Conservation (phyloP, 1,140 invertebrate species). For the Cydia amplana region DNA sequence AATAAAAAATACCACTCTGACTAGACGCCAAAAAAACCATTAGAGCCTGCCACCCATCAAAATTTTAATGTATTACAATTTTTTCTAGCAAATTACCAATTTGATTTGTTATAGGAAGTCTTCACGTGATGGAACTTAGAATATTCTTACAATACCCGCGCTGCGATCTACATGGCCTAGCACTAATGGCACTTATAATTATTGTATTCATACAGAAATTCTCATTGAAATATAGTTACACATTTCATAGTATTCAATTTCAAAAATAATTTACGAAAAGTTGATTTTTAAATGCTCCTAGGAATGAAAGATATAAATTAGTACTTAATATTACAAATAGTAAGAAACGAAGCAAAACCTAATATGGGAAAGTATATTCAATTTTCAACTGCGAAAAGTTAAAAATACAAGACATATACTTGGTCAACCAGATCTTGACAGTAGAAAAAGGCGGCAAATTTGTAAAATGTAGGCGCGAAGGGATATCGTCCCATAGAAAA, state of each 20-base stretch:
- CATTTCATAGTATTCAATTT: neutral
- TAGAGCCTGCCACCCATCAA: conserved; percentile 46
- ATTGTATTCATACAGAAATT: conserved; percentile 36
- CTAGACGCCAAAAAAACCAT: conserved; percentile 55
- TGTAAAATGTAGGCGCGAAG: no score
- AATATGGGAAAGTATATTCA: neutral
- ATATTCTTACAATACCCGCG: conserved; percentile 35
- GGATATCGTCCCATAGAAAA: no score
- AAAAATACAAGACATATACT: neutral
- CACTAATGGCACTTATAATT: conserved; percentile 56
- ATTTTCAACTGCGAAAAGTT: conserved; percentile 2
- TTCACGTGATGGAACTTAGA: conserved; percentile 16
- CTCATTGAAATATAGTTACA: conserved; percentile 11
- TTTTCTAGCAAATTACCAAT: conserved; percentile 19
- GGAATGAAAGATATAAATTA: conserved; percentile 52
- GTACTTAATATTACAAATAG: conserved; percentile 40
- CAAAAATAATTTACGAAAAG: conserved; percentile 33
- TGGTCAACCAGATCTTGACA: no score
- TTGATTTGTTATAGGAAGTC: conserved; percentile 17
- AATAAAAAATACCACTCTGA: conserved; percentile 38
- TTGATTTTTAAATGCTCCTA: conserved; percentile 51
- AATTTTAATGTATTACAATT: conserved; percentile 38
- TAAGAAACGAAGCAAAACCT: neutral
- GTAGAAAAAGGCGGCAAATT: no score
- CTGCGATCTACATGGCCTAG: conserved; percentile 41